phyloP scores from a whole-genome alignment of 2,113 vertebrate species.

The Corythornis cristatus region DNA sequence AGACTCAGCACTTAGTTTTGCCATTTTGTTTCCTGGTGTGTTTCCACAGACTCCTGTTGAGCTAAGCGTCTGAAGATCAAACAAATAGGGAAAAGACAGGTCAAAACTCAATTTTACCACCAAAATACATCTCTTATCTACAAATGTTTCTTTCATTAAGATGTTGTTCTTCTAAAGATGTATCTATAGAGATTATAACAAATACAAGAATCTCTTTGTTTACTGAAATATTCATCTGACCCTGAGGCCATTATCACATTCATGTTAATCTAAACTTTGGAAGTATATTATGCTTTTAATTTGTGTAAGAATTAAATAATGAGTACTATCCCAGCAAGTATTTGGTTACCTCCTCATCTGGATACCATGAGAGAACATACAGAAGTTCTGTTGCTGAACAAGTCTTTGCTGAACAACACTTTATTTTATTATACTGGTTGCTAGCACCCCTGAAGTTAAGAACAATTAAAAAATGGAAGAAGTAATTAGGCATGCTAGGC shows the following conservation, averaged over 20 bases:
- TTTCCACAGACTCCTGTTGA: background rate
- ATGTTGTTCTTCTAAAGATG: background rate
- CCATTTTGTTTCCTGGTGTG: background rate
- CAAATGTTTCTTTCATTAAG: background rate
- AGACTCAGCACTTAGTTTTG: background rate
- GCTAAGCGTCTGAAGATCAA: background rate
- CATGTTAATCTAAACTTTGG: background rate
- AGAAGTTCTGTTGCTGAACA: constrained; percentile 1
- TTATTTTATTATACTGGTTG: background rate
- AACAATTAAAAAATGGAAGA: constrained; percentile 69
- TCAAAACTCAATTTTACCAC: background rate
- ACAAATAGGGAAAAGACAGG: background rate
- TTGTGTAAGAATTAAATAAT: background rate
- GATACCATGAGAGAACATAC: background rate
- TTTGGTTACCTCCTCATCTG: constrained; percentile 31
- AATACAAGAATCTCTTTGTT: background rate
- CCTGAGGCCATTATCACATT: background rate
- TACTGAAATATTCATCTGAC: background rate
- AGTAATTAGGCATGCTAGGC: constrained; percentile 68
- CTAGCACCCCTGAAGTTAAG: constrained; percentile 72
- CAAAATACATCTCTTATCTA: background rate
- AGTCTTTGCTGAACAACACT: constrained; percentile 16
- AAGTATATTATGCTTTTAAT: background rate
- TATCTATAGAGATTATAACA: background rate
- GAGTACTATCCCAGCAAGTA: background rate